Evolutionary conservation across 2,888 invertebrate species (phyloP).

Genomic region (Mythimna pallens): DNA sequence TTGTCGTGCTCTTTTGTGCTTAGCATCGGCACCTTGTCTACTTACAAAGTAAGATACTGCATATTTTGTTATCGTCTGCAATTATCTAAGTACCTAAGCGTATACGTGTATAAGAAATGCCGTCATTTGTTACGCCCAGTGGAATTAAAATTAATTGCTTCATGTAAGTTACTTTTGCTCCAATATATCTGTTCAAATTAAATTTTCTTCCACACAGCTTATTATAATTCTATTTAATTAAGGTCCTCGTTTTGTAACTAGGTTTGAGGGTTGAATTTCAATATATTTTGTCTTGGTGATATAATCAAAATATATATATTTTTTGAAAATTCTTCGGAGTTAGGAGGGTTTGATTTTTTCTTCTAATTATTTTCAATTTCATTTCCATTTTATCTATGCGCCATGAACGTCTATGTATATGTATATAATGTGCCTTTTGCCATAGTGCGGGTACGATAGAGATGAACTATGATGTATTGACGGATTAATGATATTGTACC

Average conservation of each 20-base stretch:
- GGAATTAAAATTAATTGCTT: constrained; percentile 60
- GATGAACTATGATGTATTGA: constrained; percentile 34
- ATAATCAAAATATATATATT: constrained; percentile 27
- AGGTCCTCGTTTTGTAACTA: constrained; percentile 39
- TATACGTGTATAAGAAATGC: constrained; percentile 40
- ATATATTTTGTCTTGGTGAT: constrained; percentile 30
- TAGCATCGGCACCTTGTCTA: constrained; percentile 6
- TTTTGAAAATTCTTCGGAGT: background rate
- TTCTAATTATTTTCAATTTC: background rate
- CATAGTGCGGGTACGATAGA: constrained; percentile 11
- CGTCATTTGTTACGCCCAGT: constrained; percentile 57
- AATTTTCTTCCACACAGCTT: constrained; percentile 8
- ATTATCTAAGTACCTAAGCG: constrained; percentile 46
- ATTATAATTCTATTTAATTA: constrained; percentile 27
- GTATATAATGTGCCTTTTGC: constrained; percentile 11
- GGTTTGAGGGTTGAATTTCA: constrained; percentile 43
- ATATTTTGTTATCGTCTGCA: constrained; percentile 40
- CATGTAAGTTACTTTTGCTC: constrained; percentile 46
- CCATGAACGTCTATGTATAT: background rate
- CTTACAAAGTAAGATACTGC: constrained; percentile 35
- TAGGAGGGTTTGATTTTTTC: constrained; percentile 10
- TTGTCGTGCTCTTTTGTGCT: constrained; percentile 31
- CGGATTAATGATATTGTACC: constrained; percentile 20
- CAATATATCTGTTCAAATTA: constrained; percentile 42
- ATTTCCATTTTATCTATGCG: background rate